A percentile compares a stretch with the other conserved stretches of the same genome.
Conservation (phyloP, 2,888 invertebrate genomes). For the Ophion ellenae region DNA sequence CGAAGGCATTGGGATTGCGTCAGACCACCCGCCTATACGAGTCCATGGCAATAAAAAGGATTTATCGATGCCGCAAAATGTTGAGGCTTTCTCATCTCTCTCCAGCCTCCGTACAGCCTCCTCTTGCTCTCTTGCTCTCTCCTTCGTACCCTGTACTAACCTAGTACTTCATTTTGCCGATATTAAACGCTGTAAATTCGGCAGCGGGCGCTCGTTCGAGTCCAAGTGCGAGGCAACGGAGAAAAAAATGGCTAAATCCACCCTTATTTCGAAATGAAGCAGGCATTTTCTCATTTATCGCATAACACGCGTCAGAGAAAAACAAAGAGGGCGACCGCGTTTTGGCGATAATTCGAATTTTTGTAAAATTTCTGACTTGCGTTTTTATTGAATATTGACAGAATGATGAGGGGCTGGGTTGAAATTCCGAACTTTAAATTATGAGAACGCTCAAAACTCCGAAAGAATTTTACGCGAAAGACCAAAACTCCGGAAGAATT, state of each 20-base stretch:
- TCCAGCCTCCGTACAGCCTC: slow-evolving; percentile 24
- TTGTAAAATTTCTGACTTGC: too few species aligned
- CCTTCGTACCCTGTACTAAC: slow-evolving; percentile 30
- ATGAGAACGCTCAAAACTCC: too few species aligned
- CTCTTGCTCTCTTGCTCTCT: slow-evolving; percentile 62
- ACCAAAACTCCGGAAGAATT: too few species aligned
- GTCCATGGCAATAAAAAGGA: slow-evolving; percentile 77
- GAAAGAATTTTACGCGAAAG: too few species aligned
- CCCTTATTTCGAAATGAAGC: too few species aligned
- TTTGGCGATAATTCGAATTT: too few species aligned
- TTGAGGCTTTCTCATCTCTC: slow-evolving; percentile 62
- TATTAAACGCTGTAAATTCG: slow-evolving; percentile 80
- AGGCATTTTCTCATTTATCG: too few species aligned
- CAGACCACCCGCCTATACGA: slow-evolving; percentile 67
- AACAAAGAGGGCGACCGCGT: too few species aligned
- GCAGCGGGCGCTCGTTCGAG: not conserved
- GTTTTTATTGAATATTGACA: too few species aligned
- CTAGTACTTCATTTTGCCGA: slow-evolving; percentile 78
- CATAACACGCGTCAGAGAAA: too few species aligned
- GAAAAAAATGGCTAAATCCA: not conserved
- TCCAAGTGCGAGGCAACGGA: not conserved
- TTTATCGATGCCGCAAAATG: slow-evolving; percentile 79
- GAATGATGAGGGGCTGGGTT: too few species aligned
- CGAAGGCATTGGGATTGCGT: slow-evolving; percentile 16
- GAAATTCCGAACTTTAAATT: too few species aligned